phyloP scores from a whole-genome alignment of 2,888 invertebrate species.

The Megamerina dolium region DNA sequence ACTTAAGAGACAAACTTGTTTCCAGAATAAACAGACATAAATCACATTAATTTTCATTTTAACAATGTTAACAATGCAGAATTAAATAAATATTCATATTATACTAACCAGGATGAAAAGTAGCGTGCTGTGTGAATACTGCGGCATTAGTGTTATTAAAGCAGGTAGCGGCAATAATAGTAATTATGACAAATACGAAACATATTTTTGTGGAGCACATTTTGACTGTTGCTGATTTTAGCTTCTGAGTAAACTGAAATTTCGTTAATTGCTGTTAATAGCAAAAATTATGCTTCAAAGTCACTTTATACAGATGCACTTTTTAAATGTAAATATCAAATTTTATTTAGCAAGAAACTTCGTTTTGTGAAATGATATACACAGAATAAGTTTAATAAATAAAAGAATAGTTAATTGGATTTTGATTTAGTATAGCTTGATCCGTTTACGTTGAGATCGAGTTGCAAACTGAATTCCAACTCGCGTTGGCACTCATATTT shows the following conservation, averaged over 20 bases:
- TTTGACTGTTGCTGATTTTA: conserved; percentile 16
- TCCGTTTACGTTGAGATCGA: conserved; percentile 21
- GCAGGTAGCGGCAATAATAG: conserved; percentile 26
- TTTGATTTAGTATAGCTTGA: too few species aligned
- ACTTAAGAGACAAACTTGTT: conserved; percentile 2
- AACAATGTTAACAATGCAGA: neutral
- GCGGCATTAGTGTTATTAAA: conserved; percentile 31
- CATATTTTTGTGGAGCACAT: conserved; percentile 37
- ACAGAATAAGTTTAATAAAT: too few species aligned
- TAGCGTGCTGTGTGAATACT: conserved; percentile 38
- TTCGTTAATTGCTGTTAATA: neutral
- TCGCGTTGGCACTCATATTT: conserved; percentile 33
- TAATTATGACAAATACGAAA: conserved; percentile 25
- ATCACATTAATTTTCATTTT: neutral
- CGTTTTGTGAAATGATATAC: too few species aligned
- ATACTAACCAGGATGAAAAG: conserved; percentile 43
- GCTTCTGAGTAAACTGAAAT: neutral
- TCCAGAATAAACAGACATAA: conserved; percentile 7
- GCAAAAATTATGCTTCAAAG: neutral
- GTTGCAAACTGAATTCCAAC: conserved; percentile 31
- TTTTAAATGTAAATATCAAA: neutral
- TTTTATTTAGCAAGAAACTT: too few species aligned
- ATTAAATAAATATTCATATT: conserved; percentile 5
- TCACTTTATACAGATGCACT: neutral
- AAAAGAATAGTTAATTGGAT: too few species aligned